Conservation (phyloP, 2,113 vertebrate genomes). For the Xiphorhynchus elegans region DNA sequence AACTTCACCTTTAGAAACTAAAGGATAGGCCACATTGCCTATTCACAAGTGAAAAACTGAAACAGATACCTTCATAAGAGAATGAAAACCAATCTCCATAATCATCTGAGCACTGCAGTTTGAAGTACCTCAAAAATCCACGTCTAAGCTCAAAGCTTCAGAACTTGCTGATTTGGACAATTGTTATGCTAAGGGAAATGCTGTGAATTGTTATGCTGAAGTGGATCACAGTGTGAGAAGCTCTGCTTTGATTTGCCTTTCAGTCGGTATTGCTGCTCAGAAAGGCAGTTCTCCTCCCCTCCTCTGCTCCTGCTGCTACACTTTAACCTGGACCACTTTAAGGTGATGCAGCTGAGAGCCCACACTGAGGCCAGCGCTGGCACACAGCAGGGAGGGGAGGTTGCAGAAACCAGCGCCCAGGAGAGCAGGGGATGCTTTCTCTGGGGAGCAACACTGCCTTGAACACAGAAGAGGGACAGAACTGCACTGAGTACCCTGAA, state of each 20-base stretch:
- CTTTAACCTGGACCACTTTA: not conserved
- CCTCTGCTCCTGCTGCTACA: not conserved
- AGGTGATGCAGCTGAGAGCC: fast-evolving
- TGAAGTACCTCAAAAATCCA: not conserved
- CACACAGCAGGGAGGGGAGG: not conserved
- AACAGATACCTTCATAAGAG: not conserved
- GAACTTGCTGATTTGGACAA: not conserved
- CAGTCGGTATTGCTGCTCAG: not conserved
- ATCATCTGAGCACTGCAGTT: not conserved
- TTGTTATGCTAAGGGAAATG: not conserved
- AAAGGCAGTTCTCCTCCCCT: not conserved
- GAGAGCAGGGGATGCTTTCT: not conserved
- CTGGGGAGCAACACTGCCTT: not conserved
- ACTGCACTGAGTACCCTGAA: not conserved
- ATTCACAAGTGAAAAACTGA: not conserved
- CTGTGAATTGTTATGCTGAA: not conserved
- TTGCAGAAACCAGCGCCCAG: not conserved
- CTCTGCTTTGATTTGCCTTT: not conserved
- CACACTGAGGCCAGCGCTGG: not conserved
- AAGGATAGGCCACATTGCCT: not conserved
- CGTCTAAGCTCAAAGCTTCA: not conserved
- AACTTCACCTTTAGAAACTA: not conserved
- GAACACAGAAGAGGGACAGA: not conserved
- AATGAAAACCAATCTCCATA: not conserved
- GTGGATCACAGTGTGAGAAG: not conserved